Percentiles rank a stretch among this genome's conserved stretches.
Evolutionary conservation across 2,113 vertebrate genomes (phyloP).

Genomic region (Scopus umbretta): DNA sequence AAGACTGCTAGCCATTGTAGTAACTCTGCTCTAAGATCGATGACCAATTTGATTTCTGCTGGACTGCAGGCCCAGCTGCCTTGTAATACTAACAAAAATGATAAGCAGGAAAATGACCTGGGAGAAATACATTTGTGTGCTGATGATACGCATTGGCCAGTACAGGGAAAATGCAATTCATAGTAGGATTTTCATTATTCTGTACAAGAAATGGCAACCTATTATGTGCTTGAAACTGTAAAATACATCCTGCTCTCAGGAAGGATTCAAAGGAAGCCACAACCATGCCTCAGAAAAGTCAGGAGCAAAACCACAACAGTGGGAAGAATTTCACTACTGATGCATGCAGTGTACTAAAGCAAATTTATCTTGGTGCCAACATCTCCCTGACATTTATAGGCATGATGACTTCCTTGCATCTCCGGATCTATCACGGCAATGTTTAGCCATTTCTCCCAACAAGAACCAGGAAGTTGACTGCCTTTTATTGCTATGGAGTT

Average conservation of each 20-base stretch:
- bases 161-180: background rate
- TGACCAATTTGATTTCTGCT: background rate
- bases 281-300: background rate
- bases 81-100: background rate
- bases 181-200: background rate
- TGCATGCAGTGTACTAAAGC: background rate
- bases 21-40: background rate
- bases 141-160: background rate
- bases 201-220: background rate
- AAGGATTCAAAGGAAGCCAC: background rate
- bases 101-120: background rate
- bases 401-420: background rate
- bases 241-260: background rate
- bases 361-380: background rate
- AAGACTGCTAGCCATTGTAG: background rate
- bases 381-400: background rate
- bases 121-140: background rate
- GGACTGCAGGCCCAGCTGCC: background rate
- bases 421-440: background rate
- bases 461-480: background rate
- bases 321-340: background rate
- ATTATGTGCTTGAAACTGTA: background rate
- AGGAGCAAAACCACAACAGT: background rate
- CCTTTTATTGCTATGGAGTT: background rate
- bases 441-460: background rate